Evolutionary conservation across 2,888 invertebrate species (phyloP).

Genomic region (Aelia acuminata): DNA sequence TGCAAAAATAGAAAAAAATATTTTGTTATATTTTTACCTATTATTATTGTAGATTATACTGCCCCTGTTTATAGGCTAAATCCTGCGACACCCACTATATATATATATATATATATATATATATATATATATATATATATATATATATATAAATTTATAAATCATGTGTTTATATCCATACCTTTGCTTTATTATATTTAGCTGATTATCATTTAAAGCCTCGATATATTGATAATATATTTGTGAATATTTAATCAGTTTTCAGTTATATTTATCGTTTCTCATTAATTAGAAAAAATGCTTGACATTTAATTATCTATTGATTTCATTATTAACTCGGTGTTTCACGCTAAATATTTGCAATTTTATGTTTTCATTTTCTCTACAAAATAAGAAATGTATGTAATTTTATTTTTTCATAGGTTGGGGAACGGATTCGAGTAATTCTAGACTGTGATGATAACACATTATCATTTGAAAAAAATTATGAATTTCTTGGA

Average conservation of each 20-base stretch:
- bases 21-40: too few species aligned
- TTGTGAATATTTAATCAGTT: neutral
- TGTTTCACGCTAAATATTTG: neutral
- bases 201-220: neutral
- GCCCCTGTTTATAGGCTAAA: too few species aligned
- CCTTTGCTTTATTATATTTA: neutral
- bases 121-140: too few species aligned
- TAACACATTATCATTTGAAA: constrained; percentile 96
- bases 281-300: neutral
- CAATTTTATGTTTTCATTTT: neutral
- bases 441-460: constrained; percentile 98
- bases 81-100: too few species aligned
- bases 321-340: neutral
- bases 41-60: too few species aligned
- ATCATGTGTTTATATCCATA: neutral
- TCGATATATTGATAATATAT: neutral
- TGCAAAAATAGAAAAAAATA: too few species aligned
- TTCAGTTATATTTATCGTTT: neutral
- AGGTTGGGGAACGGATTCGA: constrained; percentile 97
- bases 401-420: constrained; percentile 18
- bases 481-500: constrained; percentile 97
- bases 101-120: too few species aligned
- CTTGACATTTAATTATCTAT: neutral
- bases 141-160: too few species aligned
- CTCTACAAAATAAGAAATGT: neutral